These are phyloP conservation scores for Percopsis omiscomaycus DNA, from an alignment of 2,797 vertebrate genomes.

Conservation along the genomic window DNA sequence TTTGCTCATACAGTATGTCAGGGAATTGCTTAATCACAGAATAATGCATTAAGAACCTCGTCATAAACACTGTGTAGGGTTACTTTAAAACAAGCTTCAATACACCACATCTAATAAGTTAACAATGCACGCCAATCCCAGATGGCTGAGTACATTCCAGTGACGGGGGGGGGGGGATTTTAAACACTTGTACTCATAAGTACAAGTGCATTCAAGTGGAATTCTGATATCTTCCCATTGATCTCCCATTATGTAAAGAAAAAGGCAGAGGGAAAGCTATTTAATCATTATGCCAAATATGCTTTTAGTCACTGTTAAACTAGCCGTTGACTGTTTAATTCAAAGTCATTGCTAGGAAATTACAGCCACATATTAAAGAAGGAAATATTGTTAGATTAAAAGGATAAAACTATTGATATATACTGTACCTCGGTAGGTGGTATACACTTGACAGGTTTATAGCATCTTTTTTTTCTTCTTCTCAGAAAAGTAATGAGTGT, in stretches of 20 bases:
- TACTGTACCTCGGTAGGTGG: constrained; percentile 12
- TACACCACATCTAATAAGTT: constrained; percentile 35
- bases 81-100: constrained; percentile 75
- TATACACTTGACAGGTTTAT: constrained; percentile 29
- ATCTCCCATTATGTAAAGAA: constrained; percentile 30
- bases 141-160: constrained; percentile 65
- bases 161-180: constrained; percentile 50
- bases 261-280: constrained; percentile 33
- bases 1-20: constrained; percentile 4
- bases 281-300: constrained; percentile 79
- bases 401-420: constrained; percentile 30
- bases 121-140: constrained; percentile 75
- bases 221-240: constrained; percentile 27
- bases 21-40: constrained; percentile 37
- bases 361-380: constrained; percentile 31
- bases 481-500: too few relatives aligned
- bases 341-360: constrained; percentile 25
- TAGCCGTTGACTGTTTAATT: constrained; percentile 29
- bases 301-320: constrained; percentile 74
- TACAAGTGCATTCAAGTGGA: constrained; percentile 43
- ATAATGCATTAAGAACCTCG: constrained; percentile 74
- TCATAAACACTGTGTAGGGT: constrained; percentile 75
- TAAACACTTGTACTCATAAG: constrained; percentile 37
- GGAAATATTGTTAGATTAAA: constrained; percentile 28
- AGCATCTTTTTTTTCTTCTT: neutral